Conservation (phyloP, 1,140 invertebrate genomes). For the Camponotus pennsylvanicus region DNA sequence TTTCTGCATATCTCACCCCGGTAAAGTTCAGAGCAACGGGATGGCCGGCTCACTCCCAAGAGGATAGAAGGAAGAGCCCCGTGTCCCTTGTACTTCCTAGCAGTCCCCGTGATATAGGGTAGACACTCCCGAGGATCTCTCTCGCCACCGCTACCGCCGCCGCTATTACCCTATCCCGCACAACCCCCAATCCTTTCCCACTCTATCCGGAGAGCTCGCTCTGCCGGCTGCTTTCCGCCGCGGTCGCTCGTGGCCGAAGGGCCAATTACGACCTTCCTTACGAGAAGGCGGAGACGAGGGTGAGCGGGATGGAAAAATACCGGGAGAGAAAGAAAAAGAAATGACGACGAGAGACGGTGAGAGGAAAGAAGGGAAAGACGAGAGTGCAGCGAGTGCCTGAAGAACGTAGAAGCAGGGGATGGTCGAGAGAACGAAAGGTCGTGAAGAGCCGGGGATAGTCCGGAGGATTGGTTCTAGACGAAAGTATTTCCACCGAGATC, state of each 20-base stretch:
- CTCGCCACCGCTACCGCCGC: constrained; percentile 39
- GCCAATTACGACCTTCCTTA: constrained; percentile 74
- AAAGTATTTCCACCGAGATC: constrained; percentile 59
- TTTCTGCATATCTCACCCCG: constrained; percentile 80
- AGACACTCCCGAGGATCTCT: constrained; percentile 62
- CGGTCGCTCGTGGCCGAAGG: constrained; percentile 65
- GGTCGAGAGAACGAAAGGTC: constrained; percentile 33
- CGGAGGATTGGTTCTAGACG: constrained; percentile 35
- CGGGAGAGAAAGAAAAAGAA: constrained; percentile 32
- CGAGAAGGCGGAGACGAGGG: constrained; percentile 35
- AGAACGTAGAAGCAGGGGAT: constrained; percentile 24
- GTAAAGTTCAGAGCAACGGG: constrained; percentile 65
- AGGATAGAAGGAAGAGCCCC: constrained; percentile 59
- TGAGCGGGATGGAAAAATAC: constrained; percentile 19
- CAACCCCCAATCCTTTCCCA: constrained; percentile 53
- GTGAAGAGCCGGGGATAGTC: constrained; percentile 8
- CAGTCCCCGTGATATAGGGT: constrained; percentile 57
- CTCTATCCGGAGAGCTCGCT: constrained; percentile 34
- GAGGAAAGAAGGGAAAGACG: not conserved
- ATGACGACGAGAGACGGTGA: not conserved
- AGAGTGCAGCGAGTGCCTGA: constrained; percentile 21
- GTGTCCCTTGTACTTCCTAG: constrained; percentile 63
- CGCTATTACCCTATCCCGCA: constrained; percentile 60
- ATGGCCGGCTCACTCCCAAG: constrained; percentile 63
- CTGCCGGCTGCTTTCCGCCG: constrained; percentile 45